Base-by-base conservation (phyloP, 2,888 invertebrate genomes). In the Apodemia duryi region DNA sequence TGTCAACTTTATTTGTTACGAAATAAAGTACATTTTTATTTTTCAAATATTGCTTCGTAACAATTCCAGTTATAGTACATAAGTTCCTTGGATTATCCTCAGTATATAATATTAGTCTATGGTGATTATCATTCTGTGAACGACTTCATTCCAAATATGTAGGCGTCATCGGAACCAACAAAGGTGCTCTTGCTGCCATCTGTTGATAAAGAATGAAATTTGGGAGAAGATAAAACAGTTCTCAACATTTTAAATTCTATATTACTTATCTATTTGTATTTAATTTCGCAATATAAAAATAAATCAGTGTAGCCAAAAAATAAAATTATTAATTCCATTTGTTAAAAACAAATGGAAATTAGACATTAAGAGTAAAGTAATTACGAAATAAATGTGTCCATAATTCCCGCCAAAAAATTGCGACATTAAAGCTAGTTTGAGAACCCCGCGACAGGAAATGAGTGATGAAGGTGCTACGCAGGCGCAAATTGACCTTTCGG, bases 401-500 rank as follows among this genome's bases (percentile, higher is more conserved):
- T 83, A 86, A 70, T 82, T 88, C 74, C 84, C 91, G 91, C 91
- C 80, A 79, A 71, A 67, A 68, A 61, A 67, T 65, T 69, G 79
- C 82, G 80, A 85, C 84, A 75, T 82, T 85, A 82, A 77, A 69
- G 76, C 81, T 83, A 83, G 83, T 83, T 84, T 91, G 92, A 81
- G 91, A 91, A 91, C 91, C 92, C 92, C 91, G 82, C 82, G 70
- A 87, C 88, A 85, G 92, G 92, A 92, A 92, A 88, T 89, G 89
- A 91, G 85, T 89, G 82, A 91, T 90, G 86, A 91, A 87, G 88
- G 91, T 91, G 91, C 90, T 92, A 93, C 95, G 95, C 95, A 94
- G 94, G 95, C 94, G 94, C 93, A 91, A 87, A 91, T 89, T 92
- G 92, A 93, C 94, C 95, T 95, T 95, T 95, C 95, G 95, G 95